These are phyloP conservation scores for Trididemnum miniatum DNA, from an alignment of 23 tunicate genomes.

Conservation along the genomic window DNA sequence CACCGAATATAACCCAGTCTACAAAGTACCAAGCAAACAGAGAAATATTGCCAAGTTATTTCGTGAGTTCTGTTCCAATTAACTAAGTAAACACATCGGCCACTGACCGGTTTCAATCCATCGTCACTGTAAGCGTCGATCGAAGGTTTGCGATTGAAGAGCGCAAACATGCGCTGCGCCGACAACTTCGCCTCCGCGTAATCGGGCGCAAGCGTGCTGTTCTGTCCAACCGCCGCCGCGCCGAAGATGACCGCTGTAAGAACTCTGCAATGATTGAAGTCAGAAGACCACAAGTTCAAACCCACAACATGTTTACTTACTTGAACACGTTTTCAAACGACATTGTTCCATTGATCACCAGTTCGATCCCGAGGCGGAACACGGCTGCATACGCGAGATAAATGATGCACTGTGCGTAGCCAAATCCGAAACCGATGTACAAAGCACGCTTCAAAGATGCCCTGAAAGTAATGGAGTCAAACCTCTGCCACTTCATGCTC, in stretches of 20 bases:
- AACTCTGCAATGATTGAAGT: no score
- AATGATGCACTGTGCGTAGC: constrained; percentile 85
- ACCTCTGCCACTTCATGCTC: no score
- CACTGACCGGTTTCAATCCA: constrained; percentile 73
- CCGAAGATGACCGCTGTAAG: constrained; percentile 98
- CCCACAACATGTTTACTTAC: no score
- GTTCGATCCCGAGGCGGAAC: constrained; percentile 88
- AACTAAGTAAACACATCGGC: background rate
- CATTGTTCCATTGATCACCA: constrained; percentile 56
- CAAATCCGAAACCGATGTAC: constrained; percentile 77
- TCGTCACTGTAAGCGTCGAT: constrained; percentile 81
- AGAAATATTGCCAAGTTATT: no score
- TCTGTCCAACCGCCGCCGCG: constrained; percentile 97
- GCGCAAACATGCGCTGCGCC: constrained; percentile 75
- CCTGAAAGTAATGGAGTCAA: background rate
- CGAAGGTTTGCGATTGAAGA: constrained; percentile 61
- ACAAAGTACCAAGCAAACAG: no score
- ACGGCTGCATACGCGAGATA: constrained; percentile 96
- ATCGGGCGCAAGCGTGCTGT: constrained; percentile 91
- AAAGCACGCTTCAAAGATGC: constrained; percentile 3
- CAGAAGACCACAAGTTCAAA: no score
- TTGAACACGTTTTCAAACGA: constrained; percentile 82
- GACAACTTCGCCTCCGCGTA: constrained; percentile 92
- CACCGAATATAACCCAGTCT: no score
- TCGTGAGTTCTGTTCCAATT: background rate